Percentiles rank a stretch among this genome's conserved stretches.
These are phyloP conservation scores for Machaerirhynchus nigripectus DNA, from an alignment of 2,113 vertebrate species.

Conservation along the genomic window DNA sequence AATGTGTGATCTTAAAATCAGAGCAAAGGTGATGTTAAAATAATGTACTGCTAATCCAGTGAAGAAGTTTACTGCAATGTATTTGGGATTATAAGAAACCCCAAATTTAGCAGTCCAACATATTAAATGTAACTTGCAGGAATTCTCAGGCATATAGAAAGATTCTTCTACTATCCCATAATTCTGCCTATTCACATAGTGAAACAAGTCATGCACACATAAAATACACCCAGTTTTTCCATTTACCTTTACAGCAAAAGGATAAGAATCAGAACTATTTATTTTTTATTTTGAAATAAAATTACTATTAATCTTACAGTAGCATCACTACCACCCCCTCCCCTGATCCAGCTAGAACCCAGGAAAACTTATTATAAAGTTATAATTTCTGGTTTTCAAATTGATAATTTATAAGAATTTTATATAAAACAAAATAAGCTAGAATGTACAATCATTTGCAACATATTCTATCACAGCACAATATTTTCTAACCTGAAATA, in stretches of 20 bases:
- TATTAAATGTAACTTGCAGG: neutral
- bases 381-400: neutral
- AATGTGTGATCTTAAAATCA: neutral
- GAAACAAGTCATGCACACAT: neutral
- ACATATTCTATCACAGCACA: neutral
- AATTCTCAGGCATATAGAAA: neutral
- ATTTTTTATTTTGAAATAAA: neutral
- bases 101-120: neutral
- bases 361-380: neutral
- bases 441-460: neutral
- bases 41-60: neutral
- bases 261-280: neutral
- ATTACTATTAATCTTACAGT: neutral
- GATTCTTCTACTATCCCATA: neutral
- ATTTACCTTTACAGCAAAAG: neutral
- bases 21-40: neutral
- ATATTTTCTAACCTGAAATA: neutral
- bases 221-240: neutral
- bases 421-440: neutral
- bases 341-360: neutral
- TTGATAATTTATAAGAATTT: neutral
- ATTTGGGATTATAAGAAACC: neutral
- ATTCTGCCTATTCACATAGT: neutral
- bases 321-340: no score
- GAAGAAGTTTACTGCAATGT: neutral